Evolutionary conservation across 1,140 invertebrate genomes (phyloP), one percentile per base, ranked within the genome.

Genomic region (Babylonia areolata): DNA sequence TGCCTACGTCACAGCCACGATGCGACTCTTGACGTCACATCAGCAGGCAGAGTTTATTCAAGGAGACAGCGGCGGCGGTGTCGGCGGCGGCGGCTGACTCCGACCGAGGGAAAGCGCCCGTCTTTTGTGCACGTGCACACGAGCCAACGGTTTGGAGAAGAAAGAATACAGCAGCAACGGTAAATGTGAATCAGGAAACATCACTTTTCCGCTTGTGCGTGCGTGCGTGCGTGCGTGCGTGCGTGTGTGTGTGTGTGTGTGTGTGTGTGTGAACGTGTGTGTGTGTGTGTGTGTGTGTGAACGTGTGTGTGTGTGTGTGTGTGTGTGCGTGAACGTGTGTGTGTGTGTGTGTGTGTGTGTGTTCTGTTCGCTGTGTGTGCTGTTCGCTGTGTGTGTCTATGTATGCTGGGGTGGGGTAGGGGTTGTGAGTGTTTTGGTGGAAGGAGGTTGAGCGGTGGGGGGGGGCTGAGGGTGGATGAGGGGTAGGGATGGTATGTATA

Each of bases 331-430:
- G 73, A 35, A 31, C 35, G 73, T 39, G 73, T 77, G 73, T 39
- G 73, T 77, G 73, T 39, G 73, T 77, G 35, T 37, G 73, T 77
- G 73, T 39, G 73, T 39, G 73, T 39, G 73, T 39, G 73, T 39
- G 73, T 39, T 12, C 35, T 12, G 12, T 12, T 77, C 12, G 12
- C 12, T 77, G 73, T 77, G 73, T 77, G 73, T 77, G 73, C 35
- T 20, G 12, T 12, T 77, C 12, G 3, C 12, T 77, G 73, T 37
- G 33, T 77, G 73, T 39, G 73, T 77, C 12, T 77, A 33, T 39
- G 73, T 77, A 33, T 77, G 73, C 31, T 54, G n/a, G n/a, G n/a
- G n/a, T n/a, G n/a, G n/a, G n/a, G n/a, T n/a, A n/a, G n/a, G n/a
- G n/a, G n/a, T n/a, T n/a, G n/a, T n/a, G n/a, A n/a, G n/a, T n/a